phyloP scores from a whole-genome alignment of 2,797 vertebrate species.

The Anguilla megastoma region DNA sequence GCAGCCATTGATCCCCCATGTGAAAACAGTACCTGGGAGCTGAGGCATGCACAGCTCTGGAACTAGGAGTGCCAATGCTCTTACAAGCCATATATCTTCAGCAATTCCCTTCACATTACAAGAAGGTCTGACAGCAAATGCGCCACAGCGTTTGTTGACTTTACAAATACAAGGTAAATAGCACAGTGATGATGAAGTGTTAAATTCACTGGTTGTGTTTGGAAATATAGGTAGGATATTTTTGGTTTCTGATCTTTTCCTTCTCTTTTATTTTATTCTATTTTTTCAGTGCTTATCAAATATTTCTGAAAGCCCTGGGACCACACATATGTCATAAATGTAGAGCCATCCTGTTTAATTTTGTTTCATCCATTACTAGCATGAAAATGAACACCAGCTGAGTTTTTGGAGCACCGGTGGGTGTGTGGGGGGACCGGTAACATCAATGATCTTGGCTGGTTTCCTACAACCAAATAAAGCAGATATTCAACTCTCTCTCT shows the following conservation, averaged over 20 bases:
- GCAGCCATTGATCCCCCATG: background rate
- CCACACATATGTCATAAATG: conserved; percentile 28
- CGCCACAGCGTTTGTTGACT: background rate
- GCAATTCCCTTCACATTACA: background rate
- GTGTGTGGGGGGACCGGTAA: background rate
- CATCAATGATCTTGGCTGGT: conserved; percentile 9
- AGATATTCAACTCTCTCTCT: background rate
- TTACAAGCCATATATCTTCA: background rate
- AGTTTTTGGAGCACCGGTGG: background rate
- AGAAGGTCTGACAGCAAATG: background rate
- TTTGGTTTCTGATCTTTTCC: background rate
- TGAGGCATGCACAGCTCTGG: background rate
- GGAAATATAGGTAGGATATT: background rate
- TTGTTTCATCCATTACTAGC: conserved; percentile 59
- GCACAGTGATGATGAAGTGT: background rate
- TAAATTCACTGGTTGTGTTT: background rate
- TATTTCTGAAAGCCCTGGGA: conserved; percentile 6
- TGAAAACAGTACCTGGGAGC: background rate
- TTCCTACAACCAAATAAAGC: background rate
- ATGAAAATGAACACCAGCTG: conserved; percentile 1
- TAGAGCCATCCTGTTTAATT: conserved; percentile 47
- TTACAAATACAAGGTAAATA: background rate
- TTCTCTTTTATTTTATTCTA: background rate
- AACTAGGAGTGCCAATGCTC: background rate
- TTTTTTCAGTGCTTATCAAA: conserved; percentile 18